A percentile compares a stretch with the other conserved stretches of the same genome.
phyloP scores from a whole-genome alignment of 2,797 vertebrate species.

The Vultur gryphus region DNA sequence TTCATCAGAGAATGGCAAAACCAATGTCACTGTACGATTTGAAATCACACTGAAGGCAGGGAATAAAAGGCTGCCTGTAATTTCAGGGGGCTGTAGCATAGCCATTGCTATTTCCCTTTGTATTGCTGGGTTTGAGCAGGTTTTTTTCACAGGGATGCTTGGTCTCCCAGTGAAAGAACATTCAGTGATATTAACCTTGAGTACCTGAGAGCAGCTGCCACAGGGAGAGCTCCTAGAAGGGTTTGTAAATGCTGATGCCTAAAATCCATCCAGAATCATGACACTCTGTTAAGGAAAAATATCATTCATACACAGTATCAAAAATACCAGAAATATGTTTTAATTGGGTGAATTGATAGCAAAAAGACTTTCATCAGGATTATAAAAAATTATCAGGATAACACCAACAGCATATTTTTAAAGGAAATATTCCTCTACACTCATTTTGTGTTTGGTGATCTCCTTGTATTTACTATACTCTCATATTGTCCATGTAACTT shows the following conservation, averaged over 20 bases:
- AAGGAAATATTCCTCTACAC: neutral
- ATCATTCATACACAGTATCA: neutral
- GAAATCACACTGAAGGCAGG: neutral
- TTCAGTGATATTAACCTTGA: neutral
- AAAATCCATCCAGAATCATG: neutral
- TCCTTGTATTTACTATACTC: neutral
- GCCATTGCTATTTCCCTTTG: neutral
- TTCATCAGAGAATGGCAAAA: neutral
- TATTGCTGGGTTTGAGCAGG: neutral
- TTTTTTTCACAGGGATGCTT: neutral
- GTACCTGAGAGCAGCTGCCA: neutral
- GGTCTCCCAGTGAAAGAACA: neutral
- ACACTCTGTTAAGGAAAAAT: neutral
- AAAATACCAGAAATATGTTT: neutral
- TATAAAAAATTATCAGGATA: neutral
- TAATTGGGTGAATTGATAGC: neutral
- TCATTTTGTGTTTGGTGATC: neutral
- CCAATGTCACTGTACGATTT: neutral
- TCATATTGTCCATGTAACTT: neutral
- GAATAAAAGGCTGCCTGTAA: neutral
- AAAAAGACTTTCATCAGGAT: neutral
- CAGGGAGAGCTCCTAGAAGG: neutral
- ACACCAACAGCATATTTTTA: neutral
- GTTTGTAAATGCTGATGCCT: neutral
- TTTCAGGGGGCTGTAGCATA: neutral